These are phyloP conservation scores for Scaptomyza reducta DNA, from an alignment of 2,888 invertebrate genomes.

Conservation along the genomic window DNA sequence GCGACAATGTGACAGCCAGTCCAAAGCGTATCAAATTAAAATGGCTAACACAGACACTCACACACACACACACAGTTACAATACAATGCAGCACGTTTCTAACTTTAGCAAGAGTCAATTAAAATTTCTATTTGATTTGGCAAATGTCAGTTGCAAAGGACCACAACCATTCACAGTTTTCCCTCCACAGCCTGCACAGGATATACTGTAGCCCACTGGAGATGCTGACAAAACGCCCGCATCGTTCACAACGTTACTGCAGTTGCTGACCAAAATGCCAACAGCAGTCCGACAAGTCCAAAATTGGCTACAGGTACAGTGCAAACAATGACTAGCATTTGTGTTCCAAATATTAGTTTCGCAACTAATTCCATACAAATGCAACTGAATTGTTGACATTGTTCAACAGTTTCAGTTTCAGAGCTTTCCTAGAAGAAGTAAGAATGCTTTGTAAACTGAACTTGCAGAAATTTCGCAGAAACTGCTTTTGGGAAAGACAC, in stretches of 20 bases:
- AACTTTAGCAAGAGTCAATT: conserved; percentile 72
- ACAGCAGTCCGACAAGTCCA: conserved; percentile 44
- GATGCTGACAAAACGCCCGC: conserved; percentile 20
- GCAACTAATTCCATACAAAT: conserved; percentile 8
- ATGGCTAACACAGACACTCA: conserved; percentile 33
- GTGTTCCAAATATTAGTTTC: conserved; percentile 26
- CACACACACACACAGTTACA: conserved; percentile 3
- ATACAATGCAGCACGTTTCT: conserved; percentile 57
- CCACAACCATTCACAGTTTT: neutral
- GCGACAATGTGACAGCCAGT: conserved; percentile 59
- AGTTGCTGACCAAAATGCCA: conserved; percentile 74
- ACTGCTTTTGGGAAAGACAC: neutral
- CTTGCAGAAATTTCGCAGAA: conserved; percentile 4
- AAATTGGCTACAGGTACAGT: conserved; percentile 75
- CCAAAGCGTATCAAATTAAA: conserved; percentile 66
- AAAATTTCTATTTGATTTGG: conserved; percentile 80
- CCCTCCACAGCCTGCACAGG: conserved; percentile 9
- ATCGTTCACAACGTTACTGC: conserved; percentile 41
- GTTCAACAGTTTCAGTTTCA: neutral
- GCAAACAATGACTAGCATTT: conserved; percentile 40
- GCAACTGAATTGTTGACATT: neutral
- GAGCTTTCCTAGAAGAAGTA: neutral
- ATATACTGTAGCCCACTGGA: conserved; percentile 6
- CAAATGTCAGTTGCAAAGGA: conserved; percentile 67
- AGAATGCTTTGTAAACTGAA: neutral